These are phyloP conservation scores for Menidia menidia DNA, from an alignment of 2,797 vertebrate genomes.

Conservation along the genomic window DNA sequence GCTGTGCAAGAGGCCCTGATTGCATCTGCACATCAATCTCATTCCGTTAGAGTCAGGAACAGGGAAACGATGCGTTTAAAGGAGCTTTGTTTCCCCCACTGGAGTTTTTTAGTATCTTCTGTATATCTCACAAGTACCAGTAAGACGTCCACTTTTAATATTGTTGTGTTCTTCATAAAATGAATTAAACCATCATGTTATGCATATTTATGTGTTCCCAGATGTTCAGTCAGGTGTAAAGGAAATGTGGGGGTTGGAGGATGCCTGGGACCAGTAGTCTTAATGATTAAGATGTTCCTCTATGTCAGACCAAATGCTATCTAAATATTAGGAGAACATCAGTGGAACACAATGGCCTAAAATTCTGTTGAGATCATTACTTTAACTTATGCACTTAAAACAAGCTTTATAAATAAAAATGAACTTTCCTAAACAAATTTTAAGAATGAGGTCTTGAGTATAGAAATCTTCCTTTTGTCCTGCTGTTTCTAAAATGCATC, in stretches of 20 bases:
- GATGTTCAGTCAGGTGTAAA: background rate
- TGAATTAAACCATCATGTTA: no score
- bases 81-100: slow-evolving; percentile 1
- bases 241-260: no score
- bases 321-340: background rate
- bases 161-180: background rate
- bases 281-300: background rate
- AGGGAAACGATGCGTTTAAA: slow-evolving; percentile 40
- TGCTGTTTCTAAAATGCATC: no score
- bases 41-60: slow-evolving; percentile 13
- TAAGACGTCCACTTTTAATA: slow-evolving; percentile 26
- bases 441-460: no score
- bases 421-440: background rate
- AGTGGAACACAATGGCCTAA: background rate
- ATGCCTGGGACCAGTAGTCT: background rate
- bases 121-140: slow-evolving; percentile 21
- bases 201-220: background rate
- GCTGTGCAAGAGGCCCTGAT: slow-evolving; percentile 52
- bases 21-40: slow-evolving; percentile 37
- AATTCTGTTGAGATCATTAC: background rate
- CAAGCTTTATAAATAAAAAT: background rate
- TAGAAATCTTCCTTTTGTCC: no score
- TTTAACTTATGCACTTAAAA: no score
- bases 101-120: slow-evolving; percentile 24
- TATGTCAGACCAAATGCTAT: background rate